Percentiles rank a stretch among this genome's conserved stretches.
Conservation (phyloP, 1,140 invertebrate species). For the Condylostylus longicornis region DNA sequence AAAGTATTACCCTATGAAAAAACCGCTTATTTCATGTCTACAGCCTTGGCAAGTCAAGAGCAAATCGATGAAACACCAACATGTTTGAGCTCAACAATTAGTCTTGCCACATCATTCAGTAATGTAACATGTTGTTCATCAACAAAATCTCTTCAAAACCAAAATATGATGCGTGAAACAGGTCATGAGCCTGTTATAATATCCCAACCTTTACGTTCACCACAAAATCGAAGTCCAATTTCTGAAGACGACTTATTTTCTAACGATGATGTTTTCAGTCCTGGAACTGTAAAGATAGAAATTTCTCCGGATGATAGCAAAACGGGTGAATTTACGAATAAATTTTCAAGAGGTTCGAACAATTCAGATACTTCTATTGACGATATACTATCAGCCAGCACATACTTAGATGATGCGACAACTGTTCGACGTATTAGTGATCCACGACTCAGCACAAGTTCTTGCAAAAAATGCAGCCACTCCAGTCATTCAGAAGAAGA, state of each 20-base stretch:
- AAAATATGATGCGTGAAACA: conserved; percentile 15
- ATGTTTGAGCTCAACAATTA: conserved; percentile 39
- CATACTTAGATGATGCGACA: conserved; percentile 29
- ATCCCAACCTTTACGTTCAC: conserved; percentile 41
- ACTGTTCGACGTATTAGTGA: conserved; percentile 26
- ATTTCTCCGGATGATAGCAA: conserved; percentile 36
- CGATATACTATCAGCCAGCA: conserved; percentile 36
- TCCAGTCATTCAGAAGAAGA: conserved; percentile 52
- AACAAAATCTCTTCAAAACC: conserved; percentile 12
- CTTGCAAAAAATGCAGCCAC: conserved; percentile 42
- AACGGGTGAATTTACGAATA: conserved; percentile 28
- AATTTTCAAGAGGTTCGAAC: conserved; percentile 45
- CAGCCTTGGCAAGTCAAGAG: conserved; percentile 24
- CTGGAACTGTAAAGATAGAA: conserved; percentile 37
- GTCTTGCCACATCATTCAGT: conserved; percentile 37
- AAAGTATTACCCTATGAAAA: conserved; percentile 27
- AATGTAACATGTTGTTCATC: conserved; percentile 26
- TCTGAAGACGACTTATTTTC: conserved; percentile 46
- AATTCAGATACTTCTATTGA: conserved; percentile 46
- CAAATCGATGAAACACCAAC: conserved; percentile 28
- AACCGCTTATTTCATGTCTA: conserved; percentile 28
- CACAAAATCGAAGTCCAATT: conserved; percentile 38
- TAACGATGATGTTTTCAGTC: conserved; percentile 48
- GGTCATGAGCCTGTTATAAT: conserved; percentile 37
- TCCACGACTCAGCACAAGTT: conserved; percentile 30